A percentile compares a stretch with the other conserved stretches of the same genome.
These are phyloP conservation scores for Drosophila lacteicornis DNA, from an alignment of 1,140 invertebrate species.

Conservation along the genomic window DNA sequence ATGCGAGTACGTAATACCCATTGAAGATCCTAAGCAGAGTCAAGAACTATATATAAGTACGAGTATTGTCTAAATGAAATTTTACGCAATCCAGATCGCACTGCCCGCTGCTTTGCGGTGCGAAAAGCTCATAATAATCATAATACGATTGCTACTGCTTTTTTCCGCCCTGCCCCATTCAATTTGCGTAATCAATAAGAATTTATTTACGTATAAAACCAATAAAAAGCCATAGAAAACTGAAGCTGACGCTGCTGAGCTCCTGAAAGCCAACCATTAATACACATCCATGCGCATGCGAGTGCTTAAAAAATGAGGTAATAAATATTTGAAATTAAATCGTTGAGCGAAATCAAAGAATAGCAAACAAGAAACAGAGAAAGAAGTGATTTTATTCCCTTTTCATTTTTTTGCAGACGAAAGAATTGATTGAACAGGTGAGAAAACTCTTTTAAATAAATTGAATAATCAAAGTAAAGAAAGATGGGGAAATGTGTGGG, in stretches of 20 bases:
- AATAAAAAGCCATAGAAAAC: constrained; percentile 51
- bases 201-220: constrained; percentile 57
- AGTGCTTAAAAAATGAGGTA: constrained; percentile 43
- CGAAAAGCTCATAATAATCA: constrained; percentile 53
- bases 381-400: neutral
- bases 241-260: constrained; percentile 22
- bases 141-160: constrained; percentile 30
- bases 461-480: constrained; percentile 30
- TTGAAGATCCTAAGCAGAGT: constrained; percentile 56
- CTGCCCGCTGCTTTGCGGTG: constrained; percentile 20
- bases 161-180: constrained; percentile 21
- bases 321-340: constrained; percentile 61
- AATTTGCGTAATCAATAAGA: constrained; percentile 67
- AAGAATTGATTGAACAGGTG: constrained; percentile 46
- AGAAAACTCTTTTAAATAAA: constrained; percentile 49
- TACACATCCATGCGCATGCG: constrained; percentile 3
- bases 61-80: constrained; percentile 39
- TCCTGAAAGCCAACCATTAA: constrained; percentile 1
- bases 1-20: constrained; percentile 44
- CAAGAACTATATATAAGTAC: constrained; percentile 17
- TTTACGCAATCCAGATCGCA: constrained; percentile 40
- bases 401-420: constrained; percentile 13
- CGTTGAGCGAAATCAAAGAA: constrained; percentile 50
- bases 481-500: constrained; percentile 13
- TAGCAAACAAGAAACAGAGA: constrained; percentile 24